phyloP scores from a whole-genome alignment of 2,113 vertebrate genomes.

The Parus major region DNA sequence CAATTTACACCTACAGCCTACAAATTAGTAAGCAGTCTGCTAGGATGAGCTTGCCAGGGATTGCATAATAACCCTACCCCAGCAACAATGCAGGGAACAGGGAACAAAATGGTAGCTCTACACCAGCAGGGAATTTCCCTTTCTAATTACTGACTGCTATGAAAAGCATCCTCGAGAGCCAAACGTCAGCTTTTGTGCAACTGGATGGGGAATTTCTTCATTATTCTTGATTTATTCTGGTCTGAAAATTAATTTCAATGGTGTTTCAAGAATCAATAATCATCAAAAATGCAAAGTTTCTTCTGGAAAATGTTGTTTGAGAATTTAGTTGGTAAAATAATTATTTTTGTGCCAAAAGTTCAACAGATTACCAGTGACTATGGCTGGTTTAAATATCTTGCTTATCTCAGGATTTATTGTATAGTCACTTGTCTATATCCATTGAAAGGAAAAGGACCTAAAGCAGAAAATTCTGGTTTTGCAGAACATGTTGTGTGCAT shows the following conservation, averaged over 20 bases:
- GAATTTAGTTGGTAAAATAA: not conserved
- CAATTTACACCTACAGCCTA: constrained; percentile 64
- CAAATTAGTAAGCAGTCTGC: constrained; percentile 53
- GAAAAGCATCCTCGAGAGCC: constrained; percentile 9
- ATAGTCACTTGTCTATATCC: not conserved
- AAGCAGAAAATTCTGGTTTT: not conserved
- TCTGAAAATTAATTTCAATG: not conserved
- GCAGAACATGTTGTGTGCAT: rapidly evolving
- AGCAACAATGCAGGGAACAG: not conserved
- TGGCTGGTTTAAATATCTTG: not conserved
- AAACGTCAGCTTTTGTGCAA: constrained; percentile 8
- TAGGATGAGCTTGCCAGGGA: constrained; percentile 32
- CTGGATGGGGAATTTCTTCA: not conserved
- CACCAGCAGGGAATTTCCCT: constrained; percentile 47
- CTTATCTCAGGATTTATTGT: not conserved
- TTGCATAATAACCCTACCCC: constrained; percentile 47
- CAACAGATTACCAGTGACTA: not conserved
- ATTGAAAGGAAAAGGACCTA: not conserved
- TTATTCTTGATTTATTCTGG: not conserved
- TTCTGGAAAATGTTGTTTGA: not conserved
- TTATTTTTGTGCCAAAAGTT: not conserved
- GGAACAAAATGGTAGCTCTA: constrained; percentile 41
- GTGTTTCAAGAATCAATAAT: not conserved
- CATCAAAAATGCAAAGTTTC: not conserved
- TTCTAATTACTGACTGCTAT: constrained; percentile 10